Evolutionary conservation across 2,113 vertebrate species (phyloP).

Genomic region (Probosciger aterrimus): DNA sequence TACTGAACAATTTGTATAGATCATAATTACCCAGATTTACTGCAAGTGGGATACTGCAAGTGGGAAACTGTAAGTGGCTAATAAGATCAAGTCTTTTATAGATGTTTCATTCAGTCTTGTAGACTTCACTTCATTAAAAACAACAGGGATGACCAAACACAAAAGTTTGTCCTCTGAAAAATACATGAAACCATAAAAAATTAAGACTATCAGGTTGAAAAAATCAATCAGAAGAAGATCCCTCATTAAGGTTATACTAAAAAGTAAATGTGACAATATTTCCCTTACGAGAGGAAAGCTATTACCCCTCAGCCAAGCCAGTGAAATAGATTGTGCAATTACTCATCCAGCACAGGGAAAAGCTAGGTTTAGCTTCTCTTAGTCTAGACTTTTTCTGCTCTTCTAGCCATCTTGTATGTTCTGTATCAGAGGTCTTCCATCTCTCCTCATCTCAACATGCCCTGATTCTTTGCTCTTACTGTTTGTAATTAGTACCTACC

Average conservation of each 20-base stretch:
- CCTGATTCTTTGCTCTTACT: neutral
- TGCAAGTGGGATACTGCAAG: neutral
- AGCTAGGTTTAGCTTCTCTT: neutral
- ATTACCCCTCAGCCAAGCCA: neutral
- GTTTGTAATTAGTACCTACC: neutral
- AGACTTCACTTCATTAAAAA: neutral
- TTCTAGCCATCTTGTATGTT: neutral
- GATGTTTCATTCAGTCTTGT: neutral
- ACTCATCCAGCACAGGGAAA: neutral
- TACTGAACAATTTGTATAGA: neutral
- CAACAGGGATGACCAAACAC: neutral
- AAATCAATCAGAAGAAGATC: neutral
- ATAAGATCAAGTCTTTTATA: neutral
- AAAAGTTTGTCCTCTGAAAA: neutral
- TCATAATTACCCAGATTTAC: neutral
- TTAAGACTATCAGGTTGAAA: rapidly evolving
- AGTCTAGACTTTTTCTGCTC: neutral
- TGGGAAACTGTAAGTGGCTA: neutral
- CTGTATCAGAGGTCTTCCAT: neutral
- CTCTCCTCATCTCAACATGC: rapidly evolving
- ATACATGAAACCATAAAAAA: neutral
- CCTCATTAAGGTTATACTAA: neutral
- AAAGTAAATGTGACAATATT: neutral
- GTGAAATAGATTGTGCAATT: neutral
- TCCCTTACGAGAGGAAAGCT: neutral